A percentile compares a stretch with the other conserved stretches of the same genome.
phyloP scores from a whole-genome alignment of 2,888 invertebrate genomes.

The Anagyrus pseudococci region DNA sequence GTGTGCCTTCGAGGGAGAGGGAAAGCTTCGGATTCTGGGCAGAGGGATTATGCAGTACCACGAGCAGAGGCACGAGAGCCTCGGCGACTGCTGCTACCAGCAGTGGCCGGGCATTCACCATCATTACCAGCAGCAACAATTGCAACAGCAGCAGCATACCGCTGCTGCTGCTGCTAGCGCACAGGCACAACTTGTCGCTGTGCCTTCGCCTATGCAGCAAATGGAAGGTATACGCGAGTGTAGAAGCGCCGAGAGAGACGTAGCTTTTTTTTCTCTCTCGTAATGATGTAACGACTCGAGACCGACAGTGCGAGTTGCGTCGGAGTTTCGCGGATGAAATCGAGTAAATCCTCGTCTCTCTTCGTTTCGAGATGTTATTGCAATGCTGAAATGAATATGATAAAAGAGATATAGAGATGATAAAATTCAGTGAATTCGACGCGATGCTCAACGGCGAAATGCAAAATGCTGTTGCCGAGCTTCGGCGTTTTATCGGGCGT shows the following conservation, averaged over 20 bases:
- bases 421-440: too few species aligned
- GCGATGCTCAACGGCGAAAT: too few species aligned
- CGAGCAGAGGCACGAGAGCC: conserved; percentile 48
- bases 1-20: neutral
- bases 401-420: too few species aligned
- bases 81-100: conserved; percentile 56
- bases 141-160: conserved; percentile 36
- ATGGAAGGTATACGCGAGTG: conserved; percentile 71
- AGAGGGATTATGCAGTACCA: conserved; percentile 54
- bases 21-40: conserved; percentile 5
- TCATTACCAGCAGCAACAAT: conserved; percentile 46
- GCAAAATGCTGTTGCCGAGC: too few species aligned
- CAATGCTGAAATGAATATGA: too few species aligned
- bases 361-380: too few species aligned
- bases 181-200: conserved; percentile 42
- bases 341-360: too few species aligned
- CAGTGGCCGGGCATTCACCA: conserved; percentile 55
- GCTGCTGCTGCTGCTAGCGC: conserved; percentile 16
- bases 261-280: conserved; percentile 13
- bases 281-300: too few species aligned
- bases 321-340: too few species aligned
- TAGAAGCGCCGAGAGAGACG: neutral
- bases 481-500: too few species aligned
- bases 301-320: too few species aligned
- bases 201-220: conserved; percentile 74